Conservation (phyloP, 1,140 invertebrate genomes). For the Meteorus sp. region DNA sequence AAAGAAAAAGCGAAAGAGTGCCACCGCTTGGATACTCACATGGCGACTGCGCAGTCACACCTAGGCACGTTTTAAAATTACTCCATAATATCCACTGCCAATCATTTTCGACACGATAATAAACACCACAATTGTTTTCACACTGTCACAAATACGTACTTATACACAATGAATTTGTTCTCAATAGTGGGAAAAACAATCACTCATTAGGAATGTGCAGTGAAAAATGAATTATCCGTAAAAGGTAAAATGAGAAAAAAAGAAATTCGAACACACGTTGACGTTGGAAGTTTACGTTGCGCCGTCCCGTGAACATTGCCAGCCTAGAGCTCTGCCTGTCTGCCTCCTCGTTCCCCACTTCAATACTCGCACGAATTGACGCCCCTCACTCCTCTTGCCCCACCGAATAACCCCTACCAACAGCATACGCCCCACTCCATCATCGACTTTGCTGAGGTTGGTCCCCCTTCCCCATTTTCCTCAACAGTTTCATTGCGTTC, state of each 20-base stretch:
- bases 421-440: background rate
- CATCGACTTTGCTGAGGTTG: background rate
- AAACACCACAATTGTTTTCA: background rate
- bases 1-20: too few relatives aligned
- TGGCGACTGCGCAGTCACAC: conserved; percentile 58
- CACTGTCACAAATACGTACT: background rate
- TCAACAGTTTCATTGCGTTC: conserved; percentile 20
- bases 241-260: too few relatives aligned
- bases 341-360: conserved; percentile 33
- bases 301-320: conserved; percentile 32
- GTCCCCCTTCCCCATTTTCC: conserved; percentile 18
- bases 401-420: conserved; percentile 11
- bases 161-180: too few relatives aligned
- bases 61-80: conserved; percentile 49
- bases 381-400: conserved; percentile 30
- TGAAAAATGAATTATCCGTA: too few relatives aligned
- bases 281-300: conserved; percentile 23
- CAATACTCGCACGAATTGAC: conserved; percentile 15
- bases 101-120: conserved; percentile 13
- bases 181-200: background rate
- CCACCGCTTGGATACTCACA: conserved; percentile 47
- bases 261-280: conserved; percentile 21
- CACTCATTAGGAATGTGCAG: too few relatives aligned
- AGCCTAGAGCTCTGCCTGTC: conserved; percentile 32
- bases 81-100: conserved; percentile 5